These are phyloP conservation scores for Poeciliopsis infans DNA, from an alignment of 2,797 vertebrate species.

Conservation along the genomic window DNA sequence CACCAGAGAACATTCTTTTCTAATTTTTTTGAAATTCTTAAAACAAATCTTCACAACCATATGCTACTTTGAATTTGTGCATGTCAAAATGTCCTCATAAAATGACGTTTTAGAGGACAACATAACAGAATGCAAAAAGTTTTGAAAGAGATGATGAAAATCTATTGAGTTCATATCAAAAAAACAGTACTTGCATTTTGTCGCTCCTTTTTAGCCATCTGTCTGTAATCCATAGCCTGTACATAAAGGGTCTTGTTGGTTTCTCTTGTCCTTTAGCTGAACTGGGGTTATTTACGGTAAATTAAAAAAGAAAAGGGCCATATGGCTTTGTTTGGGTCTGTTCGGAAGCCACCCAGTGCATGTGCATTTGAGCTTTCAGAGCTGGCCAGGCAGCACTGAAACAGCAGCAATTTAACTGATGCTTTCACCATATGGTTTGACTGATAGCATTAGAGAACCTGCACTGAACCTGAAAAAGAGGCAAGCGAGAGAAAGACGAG, in stretches of 20 bases:
- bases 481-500: conserved; percentile 40
- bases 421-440: conserved; percentile 79
- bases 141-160: not conserved
- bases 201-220: conserved; percentile 13
- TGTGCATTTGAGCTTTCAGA: conserved; percentile 34
- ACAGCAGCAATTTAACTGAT: conserved; percentile 82
- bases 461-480: conserved; percentile 71
- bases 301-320: conserved; percentile 55
- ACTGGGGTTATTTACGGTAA: conserved; percentile 55
- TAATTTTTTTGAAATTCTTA: not conserved
- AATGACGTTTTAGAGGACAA: not conserved
- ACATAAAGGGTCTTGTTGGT: conserved; percentile 43
- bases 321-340: conserved; percentile 71
- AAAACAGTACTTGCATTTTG: conserved; percentile 10
- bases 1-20: not conserved
- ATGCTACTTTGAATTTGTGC: not conserved
- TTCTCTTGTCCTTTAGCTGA: conserved; percentile 62
- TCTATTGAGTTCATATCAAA: conserved; percentile 18
- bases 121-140: not conserved
- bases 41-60: not conserved
- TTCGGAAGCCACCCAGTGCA: conserved; percentile 46
- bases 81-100: not conserved
- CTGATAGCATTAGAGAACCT: conserved; percentile 81
- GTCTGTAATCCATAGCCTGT: conserved; percentile 26
- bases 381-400: conserved; percentile 61